These are phyloP conservation scores for Cybosia mesomella DNA, from an alignment of 2,888 invertebrate genomes.

Conservation along the genomic window DNA sequence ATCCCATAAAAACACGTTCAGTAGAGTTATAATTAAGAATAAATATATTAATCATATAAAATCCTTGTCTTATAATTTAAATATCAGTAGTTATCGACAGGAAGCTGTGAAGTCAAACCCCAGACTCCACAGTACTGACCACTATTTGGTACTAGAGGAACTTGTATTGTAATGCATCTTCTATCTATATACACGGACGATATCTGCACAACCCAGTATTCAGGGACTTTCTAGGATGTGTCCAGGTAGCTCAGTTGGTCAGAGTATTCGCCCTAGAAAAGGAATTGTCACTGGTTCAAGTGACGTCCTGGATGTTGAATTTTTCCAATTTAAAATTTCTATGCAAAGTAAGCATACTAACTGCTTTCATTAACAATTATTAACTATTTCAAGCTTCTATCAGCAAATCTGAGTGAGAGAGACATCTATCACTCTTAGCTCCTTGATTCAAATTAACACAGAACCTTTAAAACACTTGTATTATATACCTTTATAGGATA, in stretches of 20 bases:
- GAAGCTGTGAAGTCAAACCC: no score
- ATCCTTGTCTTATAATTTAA: no score
- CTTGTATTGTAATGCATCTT: background rate
- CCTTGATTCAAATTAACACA: background rate
- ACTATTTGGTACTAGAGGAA: background rate
- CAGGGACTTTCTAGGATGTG: background rate
- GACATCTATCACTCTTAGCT: background rate
- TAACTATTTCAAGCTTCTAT: background rate
- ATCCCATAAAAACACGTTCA: no score
- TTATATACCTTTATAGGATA: conserved; percentile 41
- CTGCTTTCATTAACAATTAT: background rate
- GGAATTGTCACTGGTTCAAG: background rate
- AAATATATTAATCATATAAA: no score
- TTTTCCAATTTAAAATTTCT: background rate
- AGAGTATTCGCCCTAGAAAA: background rate
- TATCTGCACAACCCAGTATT: no score
- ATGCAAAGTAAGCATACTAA: background rate
- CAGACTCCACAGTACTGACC: no score
- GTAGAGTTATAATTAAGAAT: no score
- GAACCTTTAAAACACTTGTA: background rate
- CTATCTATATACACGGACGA: no score
- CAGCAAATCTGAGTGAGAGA: background rate
- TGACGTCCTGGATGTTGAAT: background rate
- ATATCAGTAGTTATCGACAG: no score
- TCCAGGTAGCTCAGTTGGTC: background rate